A percentile compares a stretch with the other conserved stretches of the same genome.
These are phyloP conservation scores for Apeira syringaria DNA, from an alignment of 2,888 invertebrate species.

Conservation along the genomic window DNA sequence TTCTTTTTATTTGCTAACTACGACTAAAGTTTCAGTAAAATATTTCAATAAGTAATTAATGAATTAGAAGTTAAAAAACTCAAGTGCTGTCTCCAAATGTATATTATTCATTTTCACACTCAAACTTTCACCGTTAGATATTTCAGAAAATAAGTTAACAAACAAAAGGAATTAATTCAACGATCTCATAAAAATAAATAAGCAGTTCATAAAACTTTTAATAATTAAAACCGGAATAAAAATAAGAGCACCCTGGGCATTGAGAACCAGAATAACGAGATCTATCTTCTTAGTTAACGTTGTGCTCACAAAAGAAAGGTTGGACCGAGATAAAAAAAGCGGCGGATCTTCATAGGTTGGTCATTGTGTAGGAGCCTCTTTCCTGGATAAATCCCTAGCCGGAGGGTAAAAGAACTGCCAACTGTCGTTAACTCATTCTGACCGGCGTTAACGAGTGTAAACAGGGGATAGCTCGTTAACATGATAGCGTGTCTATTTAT, in stretches of 20 bases:
- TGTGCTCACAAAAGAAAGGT: not conserved
- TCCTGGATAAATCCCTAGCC: conserved; percentile 55
- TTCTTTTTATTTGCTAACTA: too few species aligned
- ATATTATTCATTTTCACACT: conserved; percentile 21
- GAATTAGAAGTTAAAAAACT: too few species aligned
- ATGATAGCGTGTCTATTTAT: conserved; percentile 57
- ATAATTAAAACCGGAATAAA: conserved; percentile 82
- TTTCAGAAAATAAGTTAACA: conserved; percentile 58
- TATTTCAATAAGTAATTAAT: too few species aligned
- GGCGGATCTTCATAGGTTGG: conserved; percentile 49
- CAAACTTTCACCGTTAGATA: conserved; percentile 49
- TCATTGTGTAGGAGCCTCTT: conserved; percentile 45
- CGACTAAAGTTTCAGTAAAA: too few species aligned
- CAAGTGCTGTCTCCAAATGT: too few species aligned
- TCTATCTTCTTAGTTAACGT: conserved; percentile 22
- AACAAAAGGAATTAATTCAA: conserved; percentile 81
- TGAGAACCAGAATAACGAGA: conserved; percentile 44
- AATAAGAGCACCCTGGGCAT: conserved; percentile 60
- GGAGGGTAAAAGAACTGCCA: conserved; percentile 70
- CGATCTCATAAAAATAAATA: conserved; percentile 80
- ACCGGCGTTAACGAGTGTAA: conserved; percentile 67
- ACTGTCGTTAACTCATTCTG: conserved; percentile 78
- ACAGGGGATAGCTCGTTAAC: conserved; percentile 67
- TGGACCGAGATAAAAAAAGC: conserved; percentile 29
- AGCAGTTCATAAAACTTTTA: conserved; percentile 82